A percentile compares a stretch with the other conserved stretches of the same genome.
These are phyloP conservation scores for Drosophila punjabiensis DNA, from an alignment of 1,140 invertebrate genomes.

Conservation along the genomic window DNA sequence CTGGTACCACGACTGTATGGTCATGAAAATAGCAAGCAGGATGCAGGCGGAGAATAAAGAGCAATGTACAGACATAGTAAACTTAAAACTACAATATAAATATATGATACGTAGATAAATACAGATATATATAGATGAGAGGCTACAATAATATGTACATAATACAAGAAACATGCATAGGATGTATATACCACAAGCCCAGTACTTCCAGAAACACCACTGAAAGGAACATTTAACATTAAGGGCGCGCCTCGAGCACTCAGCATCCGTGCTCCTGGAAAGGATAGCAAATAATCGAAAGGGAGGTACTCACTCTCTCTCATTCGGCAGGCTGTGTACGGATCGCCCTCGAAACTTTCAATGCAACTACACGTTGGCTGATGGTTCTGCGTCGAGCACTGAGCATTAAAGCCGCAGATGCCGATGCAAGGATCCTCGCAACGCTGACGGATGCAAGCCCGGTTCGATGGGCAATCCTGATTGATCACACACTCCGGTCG, in stretches of 20 bases:
- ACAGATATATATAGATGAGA: slow-evolving; percentile 31
- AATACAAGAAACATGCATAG: slow-evolving; percentile 74
- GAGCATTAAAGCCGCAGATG: slow-evolving; percentile 93
- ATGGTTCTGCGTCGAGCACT: slow-evolving; percentile 92
- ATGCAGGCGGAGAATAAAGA: slow-evolving; percentile 59
- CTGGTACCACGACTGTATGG: slow-evolving; percentile 76
- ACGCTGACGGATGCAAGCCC: slow-evolving; percentile 91
- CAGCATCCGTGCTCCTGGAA: slow-evolving; percentile 15
- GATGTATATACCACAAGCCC: slow-evolving; percentile 64
- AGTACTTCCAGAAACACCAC: slow-evolving; percentile 70
- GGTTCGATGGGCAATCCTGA: slow-evolving; percentile 91
- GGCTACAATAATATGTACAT: slow-evolving; percentile 58
- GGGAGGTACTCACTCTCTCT: slow-evolving; percentile 87
- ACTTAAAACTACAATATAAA: slow-evolving; percentile 48
- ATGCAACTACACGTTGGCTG: slow-evolving; percentile 92
- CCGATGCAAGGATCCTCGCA: slow-evolving; percentile 93
- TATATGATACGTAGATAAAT: slow-evolving; percentile 21
- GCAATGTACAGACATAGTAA: slow-evolving; percentile 36
- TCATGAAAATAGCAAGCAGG: slow-evolving; percentile 69
- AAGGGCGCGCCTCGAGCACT: slow-evolving; percentile 38
- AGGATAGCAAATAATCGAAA: slow-evolving; percentile 50
- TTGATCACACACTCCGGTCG: slow-evolving; percentile 92
- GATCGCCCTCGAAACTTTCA: slow-evolving; percentile 92
- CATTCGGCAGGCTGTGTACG: slow-evolving; percentile 91
- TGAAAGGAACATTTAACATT: slow-evolving; percentile 81